A percentile compares a stretch with the other conserved stretches of the same genome.
Conservation (phyloP, 2,888 invertebrate species). For the Labia minor region DNA sequence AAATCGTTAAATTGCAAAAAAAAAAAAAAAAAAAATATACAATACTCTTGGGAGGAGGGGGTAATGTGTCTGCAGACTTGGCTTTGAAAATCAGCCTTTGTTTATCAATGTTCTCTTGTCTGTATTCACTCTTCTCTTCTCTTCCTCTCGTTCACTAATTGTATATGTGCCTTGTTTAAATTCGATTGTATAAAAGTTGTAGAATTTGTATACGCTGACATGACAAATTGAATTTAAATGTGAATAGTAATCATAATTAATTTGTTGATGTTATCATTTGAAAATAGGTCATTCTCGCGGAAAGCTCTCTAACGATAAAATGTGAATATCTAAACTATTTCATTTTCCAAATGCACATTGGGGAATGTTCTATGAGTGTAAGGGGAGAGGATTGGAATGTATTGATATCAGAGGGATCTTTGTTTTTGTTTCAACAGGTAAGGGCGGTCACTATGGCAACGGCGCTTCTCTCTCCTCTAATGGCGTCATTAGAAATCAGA, state of each 20-base stretch:
- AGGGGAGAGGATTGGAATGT: not conserved
- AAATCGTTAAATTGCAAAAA: too few species aligned
- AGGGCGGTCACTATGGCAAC: not conserved
- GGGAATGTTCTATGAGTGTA: too few species aligned
- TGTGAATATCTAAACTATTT: not conserved
- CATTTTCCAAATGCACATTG: not conserved
- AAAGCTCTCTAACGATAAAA: not conserved
- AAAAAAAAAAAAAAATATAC: too few species aligned
- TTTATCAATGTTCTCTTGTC: too few species aligned
- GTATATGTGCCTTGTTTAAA: too few species aligned
- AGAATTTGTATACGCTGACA: not conserved
- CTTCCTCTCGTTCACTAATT: too few species aligned
- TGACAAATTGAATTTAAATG: not conserved
- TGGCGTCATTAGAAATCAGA: conserved; percentile 3
- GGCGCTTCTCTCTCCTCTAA: not conserved
- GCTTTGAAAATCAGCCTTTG: too few species aligned
- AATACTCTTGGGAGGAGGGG: too few species aligned
- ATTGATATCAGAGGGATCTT: not conserved
- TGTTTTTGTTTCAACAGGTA: conserved; percentile 7
- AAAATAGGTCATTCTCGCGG: not conserved
- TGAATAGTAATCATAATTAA: conserved; percentile 1
- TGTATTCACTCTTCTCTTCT: too few species aligned
- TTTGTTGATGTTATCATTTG: not conserved
- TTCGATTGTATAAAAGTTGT: too few species aligned
- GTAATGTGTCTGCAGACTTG: too few species aligned